Evolutionary conservation across 2,797 vertebrate species (phyloP), one percentile per base, ranked within the genome.

Genomic region (Crenuchus spilurus): DNA sequence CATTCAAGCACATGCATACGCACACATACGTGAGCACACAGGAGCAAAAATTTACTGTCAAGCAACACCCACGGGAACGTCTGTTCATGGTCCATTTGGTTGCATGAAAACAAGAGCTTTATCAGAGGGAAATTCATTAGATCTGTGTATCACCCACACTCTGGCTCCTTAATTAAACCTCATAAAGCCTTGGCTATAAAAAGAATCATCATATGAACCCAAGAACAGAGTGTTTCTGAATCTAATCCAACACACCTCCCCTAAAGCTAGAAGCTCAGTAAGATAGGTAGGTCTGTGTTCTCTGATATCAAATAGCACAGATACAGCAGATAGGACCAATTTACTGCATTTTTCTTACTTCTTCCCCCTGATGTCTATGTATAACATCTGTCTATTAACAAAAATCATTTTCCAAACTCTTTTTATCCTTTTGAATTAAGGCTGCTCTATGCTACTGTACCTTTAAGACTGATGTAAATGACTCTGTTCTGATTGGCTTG

Each of bases 51-150:
- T 79, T 83, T 79, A 75, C 74, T 79, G 82, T 79, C 72, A 49
- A 77, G 68, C 74, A 71, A 81, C 79, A 79, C 79, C 82, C 79
- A 81, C 55, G 37, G 74, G 72, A 79, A 79, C 52, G 57, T 77
- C 82, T 83, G 82, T 81, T 83, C 79, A 76, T 48, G 76, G 72
- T 78, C 75, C 72, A 81, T 80, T 83, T 81, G 80, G 72, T 77
- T 80, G 75, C 79, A 77, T 83, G 75, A 83, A 81, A 83, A 83
- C 79, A 79, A 79, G 75, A 75, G 73, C 70, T 80, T 80, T 76
- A 70, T 79, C 79, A 71, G 73, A 70, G 72, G 79, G 65, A 83
- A 76, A 80, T 77, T 80, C 51, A 77, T 78, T 72, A 79, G 68
- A 77, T 76, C 75, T 76, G 78, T 74, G 77, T 55, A 68, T 79